These are phyloP conservation scores for Diceros bicornis DNA, from an alignment of 2,797 vertebrate species.

Conservation along the genomic window DNA sequence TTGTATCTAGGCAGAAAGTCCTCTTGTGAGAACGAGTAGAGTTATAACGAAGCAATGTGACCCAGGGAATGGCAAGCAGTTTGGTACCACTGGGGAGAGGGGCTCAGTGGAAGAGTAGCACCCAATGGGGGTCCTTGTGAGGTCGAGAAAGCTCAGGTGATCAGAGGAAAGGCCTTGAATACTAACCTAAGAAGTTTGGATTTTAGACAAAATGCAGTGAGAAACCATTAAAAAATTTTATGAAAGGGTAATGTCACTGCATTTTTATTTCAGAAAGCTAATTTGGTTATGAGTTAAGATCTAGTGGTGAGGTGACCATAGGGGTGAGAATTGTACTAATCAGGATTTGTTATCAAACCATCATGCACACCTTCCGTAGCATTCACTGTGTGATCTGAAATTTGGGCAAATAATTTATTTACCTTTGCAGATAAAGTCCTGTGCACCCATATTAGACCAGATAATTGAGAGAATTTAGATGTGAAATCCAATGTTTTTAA, in stretches of 20 bases:
- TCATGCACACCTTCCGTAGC: neutral
- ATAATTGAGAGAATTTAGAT: neutral
- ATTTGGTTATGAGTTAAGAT: neutral
- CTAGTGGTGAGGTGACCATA: neutral
- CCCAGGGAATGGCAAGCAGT: neutral
- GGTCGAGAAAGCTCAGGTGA: neutral
- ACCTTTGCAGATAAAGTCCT: neutral
- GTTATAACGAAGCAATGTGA: neutral
- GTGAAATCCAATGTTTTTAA: neutral
- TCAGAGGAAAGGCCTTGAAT: neutral
- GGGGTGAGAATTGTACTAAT: neutral
- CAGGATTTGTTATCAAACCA: neutral
- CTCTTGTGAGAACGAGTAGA: neutral
- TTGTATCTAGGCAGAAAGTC: neutral
- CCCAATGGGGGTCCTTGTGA: neutral
- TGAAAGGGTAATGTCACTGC: neutral
- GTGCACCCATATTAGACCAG: neutral
- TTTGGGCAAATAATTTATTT: neutral
- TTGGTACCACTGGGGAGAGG: neutral
- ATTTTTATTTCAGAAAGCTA: conserved; percentile 4
- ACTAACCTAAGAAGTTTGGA: neutral
- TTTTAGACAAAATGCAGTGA: neutral
- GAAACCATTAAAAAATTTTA: neutral
- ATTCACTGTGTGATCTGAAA: neutral
- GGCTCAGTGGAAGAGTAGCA: neutral